Evolutionary conservation across 2,113 vertebrate species (phyloP).

Genomic region (Oryzias celebensis): DNA sequence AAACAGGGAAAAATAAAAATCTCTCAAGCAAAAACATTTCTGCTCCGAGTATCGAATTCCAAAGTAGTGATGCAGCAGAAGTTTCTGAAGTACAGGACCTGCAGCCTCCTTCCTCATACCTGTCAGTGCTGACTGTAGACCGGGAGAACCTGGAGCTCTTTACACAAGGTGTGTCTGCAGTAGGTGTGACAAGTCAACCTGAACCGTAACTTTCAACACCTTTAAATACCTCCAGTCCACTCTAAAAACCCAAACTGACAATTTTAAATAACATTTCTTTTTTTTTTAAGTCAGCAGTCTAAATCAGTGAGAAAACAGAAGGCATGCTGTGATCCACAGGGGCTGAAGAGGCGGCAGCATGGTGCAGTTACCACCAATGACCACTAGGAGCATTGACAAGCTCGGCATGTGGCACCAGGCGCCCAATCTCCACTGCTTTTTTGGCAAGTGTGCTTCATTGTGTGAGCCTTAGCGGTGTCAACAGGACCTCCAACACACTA

Average conservation of each 20-base stretch:
- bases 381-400: constrained; percentile 46
- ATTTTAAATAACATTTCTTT: neutral
- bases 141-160: neutral
- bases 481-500: neutral
- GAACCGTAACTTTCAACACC: neutral
- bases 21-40: neutral
- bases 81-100: constrained; percentile 21
- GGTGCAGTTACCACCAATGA: constrained; percentile 46
- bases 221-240: neutral
- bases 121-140: constrained; percentile 30
- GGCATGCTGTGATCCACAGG: neutral
- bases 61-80: constrained; percentile 15
- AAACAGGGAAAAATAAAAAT: neutral
- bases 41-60: neutral
- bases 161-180: constrained; percentile 52
- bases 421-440: constrained; percentile 36
- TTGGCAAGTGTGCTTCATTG: constrained; percentile 43
- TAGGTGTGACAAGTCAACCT: constrained; percentile 47
- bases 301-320: neutral
- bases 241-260: neutral
- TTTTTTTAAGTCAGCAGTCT: neutral
- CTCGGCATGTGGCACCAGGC: constrained; percentile 53
- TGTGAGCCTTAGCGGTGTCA: constrained; percentile 7
- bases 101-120: constrained; percentile 41
- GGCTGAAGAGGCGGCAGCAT: neutral